These are phyloP conservation scores for Brenthis ino DNA, from an alignment of 2,888 invertebrate genomes.

Conservation along the genomic window DNA sequence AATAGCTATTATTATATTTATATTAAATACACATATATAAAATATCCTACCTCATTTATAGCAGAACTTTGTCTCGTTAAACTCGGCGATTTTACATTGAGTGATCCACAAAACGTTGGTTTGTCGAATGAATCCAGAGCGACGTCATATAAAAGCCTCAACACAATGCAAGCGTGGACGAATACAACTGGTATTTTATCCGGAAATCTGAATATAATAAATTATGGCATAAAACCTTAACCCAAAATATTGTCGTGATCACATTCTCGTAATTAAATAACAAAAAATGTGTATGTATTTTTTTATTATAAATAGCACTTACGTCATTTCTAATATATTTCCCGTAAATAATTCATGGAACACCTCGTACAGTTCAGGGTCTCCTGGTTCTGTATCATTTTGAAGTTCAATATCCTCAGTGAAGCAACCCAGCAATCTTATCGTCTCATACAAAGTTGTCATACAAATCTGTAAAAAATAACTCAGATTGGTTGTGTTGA, in stretches of 20 bases:
- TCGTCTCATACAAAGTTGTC: slow-evolving; percentile 95
- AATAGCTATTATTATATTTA: too few relatives aligned
- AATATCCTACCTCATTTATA: slow-evolving; percentile 81
- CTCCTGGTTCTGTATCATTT: slow-evolving; percentile 68
- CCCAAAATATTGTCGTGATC: background rate
- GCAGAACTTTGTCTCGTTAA: slow-evolving; percentile 83
- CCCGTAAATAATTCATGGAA: slow-evolving; percentile 90
- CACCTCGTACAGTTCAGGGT: slow-evolving; percentile 72
- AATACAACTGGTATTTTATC: slow-evolving; percentile 89
- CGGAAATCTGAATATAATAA: slow-evolving; percentile 79
- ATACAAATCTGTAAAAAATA: slow-evolving; percentile 88
- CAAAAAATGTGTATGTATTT: background rate
- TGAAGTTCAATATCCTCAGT: slow-evolving; percentile 74
- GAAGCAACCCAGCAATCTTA: slow-evolving; percentile 96
- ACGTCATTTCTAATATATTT: slow-evolving; percentile 87
- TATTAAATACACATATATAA: too few relatives aligned
- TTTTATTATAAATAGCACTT: slow-evolving; percentile 48
- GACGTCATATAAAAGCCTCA: slow-evolving; percentile 96
- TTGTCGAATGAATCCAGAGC: slow-evolving; percentile 97
- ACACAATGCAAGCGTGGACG: slow-evolving; percentile 91
- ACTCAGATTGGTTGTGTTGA: background rate
- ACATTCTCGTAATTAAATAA: background rate
- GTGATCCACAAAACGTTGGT: slow-evolving; percentile 86
- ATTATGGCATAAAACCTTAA: too few relatives aligned
- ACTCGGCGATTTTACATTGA: slow-evolving; percentile 85